phyloP scores from a whole-genome alignment of 2,888 invertebrate genomes.

The Diadegma fenestrale region DNA sequence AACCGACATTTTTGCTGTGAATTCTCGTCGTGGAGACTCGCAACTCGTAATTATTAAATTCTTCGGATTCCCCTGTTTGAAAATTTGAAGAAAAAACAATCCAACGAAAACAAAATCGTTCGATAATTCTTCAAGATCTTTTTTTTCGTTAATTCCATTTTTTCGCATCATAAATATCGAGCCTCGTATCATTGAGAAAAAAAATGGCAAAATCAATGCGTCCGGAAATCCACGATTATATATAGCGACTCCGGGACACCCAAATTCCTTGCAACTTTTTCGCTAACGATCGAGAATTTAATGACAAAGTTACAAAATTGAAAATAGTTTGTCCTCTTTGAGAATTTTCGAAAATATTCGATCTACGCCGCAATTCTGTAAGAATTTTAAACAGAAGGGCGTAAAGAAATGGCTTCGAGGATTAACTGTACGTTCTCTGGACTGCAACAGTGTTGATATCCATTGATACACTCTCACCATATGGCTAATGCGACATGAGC shows the following conservation, averaged over 20 bases:
- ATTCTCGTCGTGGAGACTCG: neutral
- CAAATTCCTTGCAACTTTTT: neutral
- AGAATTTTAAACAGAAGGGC: neutral
- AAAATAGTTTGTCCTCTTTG: neutral
- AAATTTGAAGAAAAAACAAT: neutral
- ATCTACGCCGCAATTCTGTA: neutral
- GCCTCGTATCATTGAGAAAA: no score
- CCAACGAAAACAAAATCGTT: neutral
- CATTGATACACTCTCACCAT: constrained; percentile 10
- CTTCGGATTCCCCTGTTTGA: neutral
- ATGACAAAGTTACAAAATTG: neutral
- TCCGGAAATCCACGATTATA: neutral
- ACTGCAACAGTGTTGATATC: neutral
- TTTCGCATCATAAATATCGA: neutral
- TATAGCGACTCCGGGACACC: neutral
- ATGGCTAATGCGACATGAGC: constrained; percentile 5
- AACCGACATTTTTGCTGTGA: neutral
- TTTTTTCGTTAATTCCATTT: neutral
- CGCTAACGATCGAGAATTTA: neutral
- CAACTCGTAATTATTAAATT: neutral
- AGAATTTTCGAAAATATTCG: neutral
- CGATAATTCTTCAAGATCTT: neutral
- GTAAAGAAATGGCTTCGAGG: neutral
- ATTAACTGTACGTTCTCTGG: neutral
- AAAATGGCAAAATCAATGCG: neutral